Evolutionary conservation across 2,888 invertebrate species (phyloP), one percentile per base, ranked within the genome.

Genomic region (Rhogogaster chlorosoma): DNA sequence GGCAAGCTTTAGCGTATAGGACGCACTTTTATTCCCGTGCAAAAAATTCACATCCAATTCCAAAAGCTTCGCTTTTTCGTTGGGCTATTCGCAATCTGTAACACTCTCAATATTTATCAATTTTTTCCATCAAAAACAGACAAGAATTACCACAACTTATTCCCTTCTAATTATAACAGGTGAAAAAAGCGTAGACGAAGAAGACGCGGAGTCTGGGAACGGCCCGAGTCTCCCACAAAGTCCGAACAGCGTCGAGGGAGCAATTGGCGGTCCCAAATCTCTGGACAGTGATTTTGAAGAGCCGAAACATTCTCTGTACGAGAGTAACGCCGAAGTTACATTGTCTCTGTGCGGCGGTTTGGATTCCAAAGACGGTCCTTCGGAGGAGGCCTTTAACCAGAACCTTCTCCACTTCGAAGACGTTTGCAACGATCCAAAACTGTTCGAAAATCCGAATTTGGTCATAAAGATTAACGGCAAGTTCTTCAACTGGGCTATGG

Each of bases 191-290:
- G 95, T 95, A 86, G 96, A 97, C 86, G 98, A 99, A 89, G 98
- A 98, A 93, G 99, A 99, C 94, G 97, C 97, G 88, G 99, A 99
- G 94, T 99, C 99, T 86, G 99, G 99, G 87, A 98, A 98, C 93
- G 99, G 99, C 67, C 98, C 98, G 61, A 99, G 99, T 83, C 94
- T 99, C 89, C 98, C 99, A 10, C 98, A 99, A 93, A 99, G 99
- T 78, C 98, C 98, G 26, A 97, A 97, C 90, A 98, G 98, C 87
- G 96, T 97, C 85, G 98, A 98, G 89, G 97, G 97, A 32, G 96
- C 96, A 85, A 94, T 94, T 36, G 94, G 94, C 36, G 94, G 94
- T n/a, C 95, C 95, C 18, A 96, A 96, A 90, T 96, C 96, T n/a
- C 93, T 97, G 71, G 97, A 97, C 93, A 97, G 97, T 9, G 98